A percentile compares a stretch with the other conserved stretches of the same genome.
phyloP scores from a whole-genome alignment of 2,888 invertebrate species.

The Coleophora deauratella region DNA sequence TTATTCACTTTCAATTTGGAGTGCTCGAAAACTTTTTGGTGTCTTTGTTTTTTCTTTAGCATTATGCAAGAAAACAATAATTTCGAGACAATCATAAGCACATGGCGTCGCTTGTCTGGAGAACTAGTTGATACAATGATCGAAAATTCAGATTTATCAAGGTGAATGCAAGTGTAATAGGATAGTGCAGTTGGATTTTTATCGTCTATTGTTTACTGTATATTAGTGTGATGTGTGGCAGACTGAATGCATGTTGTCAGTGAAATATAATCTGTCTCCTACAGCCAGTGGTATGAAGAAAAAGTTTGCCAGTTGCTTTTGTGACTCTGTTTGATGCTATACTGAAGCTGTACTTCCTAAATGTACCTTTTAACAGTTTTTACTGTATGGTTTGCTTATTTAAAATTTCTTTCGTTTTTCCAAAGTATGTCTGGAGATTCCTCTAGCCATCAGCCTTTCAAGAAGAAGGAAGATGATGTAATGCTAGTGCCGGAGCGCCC shows the following conservation, averaged over 20 bases:
- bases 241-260: constrained; percentile 9
- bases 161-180: constrained; percentile 34
- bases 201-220: constrained; percentile 32
- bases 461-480: constrained; percentile 49
- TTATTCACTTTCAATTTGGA: too few species aligned
- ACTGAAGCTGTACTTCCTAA: constrained; percentile 8
- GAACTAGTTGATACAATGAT: constrained; percentile 33
- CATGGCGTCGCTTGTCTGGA: constrained; percentile 62
- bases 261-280: constrained; percentile 16
- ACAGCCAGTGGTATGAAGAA: not conserved
- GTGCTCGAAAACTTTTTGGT: constrained; percentile 39
- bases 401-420: constrained; percentile 18
- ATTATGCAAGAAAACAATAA: constrained; percentile 60
- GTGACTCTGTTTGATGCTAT: constrained; percentile 17
- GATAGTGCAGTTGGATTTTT: constrained; percentile 16
- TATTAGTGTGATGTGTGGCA: constrained; percentile 18
- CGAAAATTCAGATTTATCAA: constrained; percentile 32
- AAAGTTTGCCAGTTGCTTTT: constrained; percentile 7
- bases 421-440: constrained; percentile 63
- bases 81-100: constrained; percentile 58
- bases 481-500: constrained; percentile 36
- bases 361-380: constrained; percentile 5
- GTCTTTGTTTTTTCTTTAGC: constrained; percentile 27
- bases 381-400: constrained; percentile 9
- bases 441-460: constrained; percentile 37